Percentiles rank a stretch among this genome's conserved stretches.
phyloP scores from a whole-genome alignment of 2,113 vertebrate genomes.

The Acanthisitta chloris region DNA sequence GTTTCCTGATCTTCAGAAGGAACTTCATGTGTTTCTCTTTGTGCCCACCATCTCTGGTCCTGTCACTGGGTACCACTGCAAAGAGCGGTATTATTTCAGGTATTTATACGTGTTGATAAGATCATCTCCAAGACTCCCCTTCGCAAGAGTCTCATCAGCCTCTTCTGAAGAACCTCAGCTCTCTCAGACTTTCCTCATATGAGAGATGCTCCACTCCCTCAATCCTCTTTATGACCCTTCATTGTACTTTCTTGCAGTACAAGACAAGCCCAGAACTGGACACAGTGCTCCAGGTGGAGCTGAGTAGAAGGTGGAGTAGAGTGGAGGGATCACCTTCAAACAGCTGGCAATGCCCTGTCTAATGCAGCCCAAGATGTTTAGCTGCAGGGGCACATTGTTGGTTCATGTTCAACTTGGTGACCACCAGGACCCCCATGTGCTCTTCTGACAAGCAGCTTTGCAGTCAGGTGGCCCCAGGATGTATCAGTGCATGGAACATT shows the following conservation, averaged over 20 bases:
- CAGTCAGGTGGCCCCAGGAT: neutral
- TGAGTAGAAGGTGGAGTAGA: neutral
- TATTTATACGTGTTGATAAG: neutral
- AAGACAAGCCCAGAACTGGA: neutral
- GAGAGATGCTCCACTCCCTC: neutral
- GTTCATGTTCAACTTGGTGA: neutral
- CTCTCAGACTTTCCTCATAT: neutral
- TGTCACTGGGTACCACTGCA: neutral
- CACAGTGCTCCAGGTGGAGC: neutral
- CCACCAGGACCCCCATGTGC: neutral
- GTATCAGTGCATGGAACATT: neutral
- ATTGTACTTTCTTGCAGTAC: neutral
- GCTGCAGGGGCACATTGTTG: neutral
- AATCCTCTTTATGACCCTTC: neutral
- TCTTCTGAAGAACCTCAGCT: neutral
- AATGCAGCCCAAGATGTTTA: neutral
- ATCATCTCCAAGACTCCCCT: neutral
- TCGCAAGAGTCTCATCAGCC: too few species aligned
- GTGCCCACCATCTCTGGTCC: neutral
- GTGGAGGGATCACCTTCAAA: neutral
- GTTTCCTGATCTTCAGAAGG: neutral
- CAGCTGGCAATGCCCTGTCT: neutral
- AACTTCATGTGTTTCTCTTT: neutral
- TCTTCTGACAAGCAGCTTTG: neutral
- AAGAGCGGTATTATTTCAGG: neutral